Evolutionary conservation across 2,888 invertebrate genomes (phyloP).

Genomic region (Orthonevra nobilis): DNA sequence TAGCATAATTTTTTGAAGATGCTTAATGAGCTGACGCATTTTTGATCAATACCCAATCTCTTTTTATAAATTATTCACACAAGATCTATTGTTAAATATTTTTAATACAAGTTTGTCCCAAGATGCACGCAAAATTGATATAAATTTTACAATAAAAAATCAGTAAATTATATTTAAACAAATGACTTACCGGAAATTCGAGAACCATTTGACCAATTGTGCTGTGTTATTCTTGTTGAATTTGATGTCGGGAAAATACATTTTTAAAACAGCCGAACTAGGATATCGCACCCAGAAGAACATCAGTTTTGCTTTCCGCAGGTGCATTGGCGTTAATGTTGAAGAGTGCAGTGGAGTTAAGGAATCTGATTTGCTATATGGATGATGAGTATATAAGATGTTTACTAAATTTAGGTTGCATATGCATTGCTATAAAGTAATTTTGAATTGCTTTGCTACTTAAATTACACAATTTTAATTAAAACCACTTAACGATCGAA

Average conservation of each 20-base stretch:
- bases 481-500: neutral
- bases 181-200: constrained; percentile 97
- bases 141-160: neutral
- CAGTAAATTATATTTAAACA: neutral
- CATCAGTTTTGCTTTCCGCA: constrained; percentile 99
- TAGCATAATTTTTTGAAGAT: no score
- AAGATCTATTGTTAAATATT: no score
- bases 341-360: constrained; percentile 95
- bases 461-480: neutral
- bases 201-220: constrained; percentile 99
- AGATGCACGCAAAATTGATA: no score
- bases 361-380: constrained; percentile 81
- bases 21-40: no score
- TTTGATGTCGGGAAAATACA: constrained; percentile 99
- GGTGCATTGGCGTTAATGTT: constrained; percentile 99
- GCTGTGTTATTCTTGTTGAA: constrained; percentile 99
- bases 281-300: constrained; percentile 99
- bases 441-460: constrained; percentile 70
- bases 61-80: no score
- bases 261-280: constrained; percentile 98
- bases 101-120: no score
- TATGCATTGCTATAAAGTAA: no score
- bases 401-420: no score
- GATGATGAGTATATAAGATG: constrained; percentile 69
- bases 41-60: no score